Evolutionary conservation across 2,888 invertebrate genomes (phyloP), one percentile per base, ranked within the genome.

Genomic region (Agriotes lineatus): DNA sequence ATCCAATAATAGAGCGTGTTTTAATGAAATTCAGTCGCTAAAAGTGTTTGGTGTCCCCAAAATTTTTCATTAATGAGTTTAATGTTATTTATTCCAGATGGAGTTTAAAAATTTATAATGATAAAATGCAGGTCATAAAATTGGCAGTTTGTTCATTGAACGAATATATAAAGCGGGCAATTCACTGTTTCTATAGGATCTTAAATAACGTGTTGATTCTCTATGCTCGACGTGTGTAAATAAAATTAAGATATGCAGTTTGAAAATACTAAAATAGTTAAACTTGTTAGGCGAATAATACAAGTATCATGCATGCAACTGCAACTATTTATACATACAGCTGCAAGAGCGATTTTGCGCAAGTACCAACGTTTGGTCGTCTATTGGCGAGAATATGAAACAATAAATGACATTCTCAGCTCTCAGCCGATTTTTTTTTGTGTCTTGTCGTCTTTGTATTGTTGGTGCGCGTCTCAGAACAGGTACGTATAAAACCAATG

Each of bases 141-240:
- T 2, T 39, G 39, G 39, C 39, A 39, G 39, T 39, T 5, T 39
- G 39, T 39, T 39, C 16, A 39, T 39, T 39, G 39, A 39, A 39
- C 14, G 39, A 39, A 39, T 39, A 39, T 39, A 39, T 39, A 39
- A 39, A 39, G 16, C 39, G 39, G 14, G 39, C 16, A 39, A 39
- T 39, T 39, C 39, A 39, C 39, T 39, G 14, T 39, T 39, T 39
- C 39, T 39, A 14, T 39, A 14, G 39, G 39, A 39, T 5, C 39
- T 3, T 39, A 39, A 39, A 39, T 39, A 39, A 14, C 1, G 3
- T 39, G 12, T 14, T 39, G 35, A 35, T 35, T 35, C 10, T 35
- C 35, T 35, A 35, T 35, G 35, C 35, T 35, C 9, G 35, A 35
- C 35, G 35, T 35, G 35, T 35, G 35, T 35, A 35, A 35, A 3